Conservation (phyloP, 2,113 vertebrate species). For the Ahaetulla prasina region DNA sequence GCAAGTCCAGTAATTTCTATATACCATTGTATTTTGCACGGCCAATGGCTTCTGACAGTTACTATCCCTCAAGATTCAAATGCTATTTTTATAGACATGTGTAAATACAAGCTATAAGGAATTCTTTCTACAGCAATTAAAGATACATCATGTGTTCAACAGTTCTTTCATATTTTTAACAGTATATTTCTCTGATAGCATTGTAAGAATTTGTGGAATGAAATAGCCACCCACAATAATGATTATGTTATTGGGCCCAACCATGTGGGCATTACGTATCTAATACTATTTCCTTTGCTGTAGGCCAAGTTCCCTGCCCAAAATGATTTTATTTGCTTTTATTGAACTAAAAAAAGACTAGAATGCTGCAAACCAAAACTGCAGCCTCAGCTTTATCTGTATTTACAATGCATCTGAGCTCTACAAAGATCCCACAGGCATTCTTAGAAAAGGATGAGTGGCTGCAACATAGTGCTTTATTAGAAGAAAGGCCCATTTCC, state of each 20-base stretch:
- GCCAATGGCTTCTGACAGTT: neutral
- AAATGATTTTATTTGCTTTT: neutral
- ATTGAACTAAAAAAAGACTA: neutral
- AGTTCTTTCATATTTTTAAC: neutral
- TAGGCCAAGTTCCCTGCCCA: neutral
- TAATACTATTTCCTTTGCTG: neutral
- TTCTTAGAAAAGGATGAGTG: neutral
- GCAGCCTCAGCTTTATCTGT: neutral
- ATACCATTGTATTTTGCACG: neutral
- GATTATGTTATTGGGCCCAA: neutral
- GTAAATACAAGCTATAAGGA: neutral
- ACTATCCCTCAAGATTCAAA: neutral
- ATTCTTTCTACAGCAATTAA: neutral
- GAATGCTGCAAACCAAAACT: neutral
- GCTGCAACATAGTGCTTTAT: neutral
- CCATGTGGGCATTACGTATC: neutral
- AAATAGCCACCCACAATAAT: neutral
- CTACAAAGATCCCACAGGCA: neutral
- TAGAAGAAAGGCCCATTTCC: neutral
- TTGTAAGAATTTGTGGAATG: neutral
- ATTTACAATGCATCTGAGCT: neutral
- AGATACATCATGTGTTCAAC: neutral
- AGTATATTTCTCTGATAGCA: neutral
- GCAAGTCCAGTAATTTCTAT: neutral
- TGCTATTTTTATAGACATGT: neutral